These are phyloP conservation scores for Alaudala cheleensis DNA, from an alignment of 2,113 vertebrate species.

Conservation along the genomic window DNA sequence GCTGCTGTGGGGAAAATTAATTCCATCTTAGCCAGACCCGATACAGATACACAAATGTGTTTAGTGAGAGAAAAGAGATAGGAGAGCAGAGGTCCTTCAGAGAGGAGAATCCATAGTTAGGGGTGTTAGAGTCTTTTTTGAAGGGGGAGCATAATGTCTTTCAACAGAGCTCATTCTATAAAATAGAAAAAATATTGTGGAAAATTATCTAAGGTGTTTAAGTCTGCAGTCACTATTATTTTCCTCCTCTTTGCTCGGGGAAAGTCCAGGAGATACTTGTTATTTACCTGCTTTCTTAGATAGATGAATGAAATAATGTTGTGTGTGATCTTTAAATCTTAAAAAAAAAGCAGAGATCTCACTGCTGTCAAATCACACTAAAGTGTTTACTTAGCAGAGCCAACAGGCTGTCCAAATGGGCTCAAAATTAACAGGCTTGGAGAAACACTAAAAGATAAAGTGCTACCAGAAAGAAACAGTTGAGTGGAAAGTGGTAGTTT, in stretches of 20 bases:
- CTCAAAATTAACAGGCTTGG: neutral
- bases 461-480: neutral
- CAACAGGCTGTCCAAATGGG: neutral
- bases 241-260: neutral
- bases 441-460: neutral
- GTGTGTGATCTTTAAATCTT: neutral
- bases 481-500: neutral
- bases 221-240: neutral
- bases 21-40: neutral
- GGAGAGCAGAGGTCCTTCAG: neutral
- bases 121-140: neutral
- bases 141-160: neutral
- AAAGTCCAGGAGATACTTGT: neutral
- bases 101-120: neutral
- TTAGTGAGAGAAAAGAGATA: neutral
- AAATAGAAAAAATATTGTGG: neutral
- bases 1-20: neutral
- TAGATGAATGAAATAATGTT: neutral
- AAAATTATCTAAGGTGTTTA: neutral
- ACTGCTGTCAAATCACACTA: neutral
- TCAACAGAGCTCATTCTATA: neutral
- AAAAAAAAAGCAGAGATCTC: neutral
- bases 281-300: neutral
- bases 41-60: neutral
- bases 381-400: neutral